phyloP scores from a whole-genome alignment of 2,797 vertebrate genomes.

The Liparis tanakae region DNA sequence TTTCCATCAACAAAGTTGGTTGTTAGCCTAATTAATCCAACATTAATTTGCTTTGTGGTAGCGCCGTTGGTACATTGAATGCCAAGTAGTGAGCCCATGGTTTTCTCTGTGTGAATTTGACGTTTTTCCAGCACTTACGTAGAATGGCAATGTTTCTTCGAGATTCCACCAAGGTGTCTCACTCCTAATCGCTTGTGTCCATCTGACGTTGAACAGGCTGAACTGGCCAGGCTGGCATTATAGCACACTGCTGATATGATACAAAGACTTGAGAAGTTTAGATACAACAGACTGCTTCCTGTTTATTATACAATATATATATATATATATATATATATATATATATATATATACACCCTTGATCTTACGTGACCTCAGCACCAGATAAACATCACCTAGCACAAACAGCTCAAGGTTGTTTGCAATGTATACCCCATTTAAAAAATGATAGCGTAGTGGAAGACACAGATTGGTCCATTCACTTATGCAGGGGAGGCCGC shows the following conservation, averaged over 20 bases:
- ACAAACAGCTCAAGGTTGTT: conserved; percentile 76
- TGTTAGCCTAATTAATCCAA: conserved; percentile 70
- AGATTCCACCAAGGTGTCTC: conserved; percentile 38
- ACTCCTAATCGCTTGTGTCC: conserved; percentile 56
- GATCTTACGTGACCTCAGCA: conserved; percentile 65
- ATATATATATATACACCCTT: conserved; percentile 21
- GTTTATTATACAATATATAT: conserved; percentile 14
- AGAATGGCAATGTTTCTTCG: conserved; percentile 29
- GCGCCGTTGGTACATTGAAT: conserved; percentile 42
- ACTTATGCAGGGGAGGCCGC: conserved; percentile 63
- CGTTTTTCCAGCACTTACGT: conserved; percentile 29
- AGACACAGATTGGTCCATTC: conserved; percentile 48
- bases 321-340: background rate
- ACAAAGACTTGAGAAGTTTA: conserved; percentile 48
- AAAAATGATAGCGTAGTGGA: conserved; percentile 52
- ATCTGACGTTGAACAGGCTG: conserved; percentile 69
- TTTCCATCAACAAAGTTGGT: conserved; percentile 57
- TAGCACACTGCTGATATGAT: conserved; percentile 55
- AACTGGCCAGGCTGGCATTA: conserved; percentile 37
- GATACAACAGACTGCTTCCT: conserved; percentile 3
- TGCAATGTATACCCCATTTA: conserved; percentile 70
- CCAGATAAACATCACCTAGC: conserved; percentile 73
- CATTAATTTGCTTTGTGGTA: conserved; percentile 71
- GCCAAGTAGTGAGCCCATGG: conserved; percentile 49
- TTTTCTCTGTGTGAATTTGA: conserved; percentile 42